Evolutionary conservation across 2,797 vertebrate genomes (phyloP).

Genomic region (Basileuterus tristriatus): DNA sequence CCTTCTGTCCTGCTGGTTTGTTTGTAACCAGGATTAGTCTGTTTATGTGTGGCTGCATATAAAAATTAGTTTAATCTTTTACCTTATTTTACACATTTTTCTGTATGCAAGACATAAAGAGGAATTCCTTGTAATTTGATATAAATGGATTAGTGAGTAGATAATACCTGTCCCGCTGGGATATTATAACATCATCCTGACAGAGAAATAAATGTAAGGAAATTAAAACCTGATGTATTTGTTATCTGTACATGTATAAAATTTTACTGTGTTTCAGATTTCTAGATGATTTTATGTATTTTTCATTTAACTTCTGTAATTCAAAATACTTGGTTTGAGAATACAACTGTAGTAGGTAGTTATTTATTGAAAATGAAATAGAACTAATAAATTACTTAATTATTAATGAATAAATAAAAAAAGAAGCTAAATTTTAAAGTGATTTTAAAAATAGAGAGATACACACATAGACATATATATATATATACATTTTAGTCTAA

Average conservation of each 20-base stretch:
- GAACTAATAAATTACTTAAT: not conserved
- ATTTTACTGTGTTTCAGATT: not conserved
- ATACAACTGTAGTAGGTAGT: not conserved
- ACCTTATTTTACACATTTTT: not conserved
- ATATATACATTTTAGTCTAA: not conserved
- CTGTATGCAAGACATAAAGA: not conserved
- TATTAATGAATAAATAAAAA: not conserved
- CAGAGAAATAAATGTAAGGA: not conserved
- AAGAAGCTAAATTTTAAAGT: not conserved
- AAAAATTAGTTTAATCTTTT: not conserved
- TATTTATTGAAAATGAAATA: not conserved
- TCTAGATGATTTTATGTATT: not conserved
- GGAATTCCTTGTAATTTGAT: not conserved
- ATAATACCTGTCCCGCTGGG: not conserved
- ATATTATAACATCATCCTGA: not conserved
- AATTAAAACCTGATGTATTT: not conserved
- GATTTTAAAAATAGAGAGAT: not conserved
- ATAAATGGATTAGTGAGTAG: not conserved
- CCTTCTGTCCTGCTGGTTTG: not conserved
- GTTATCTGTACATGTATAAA: not conserved
- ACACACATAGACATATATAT: not conserved
- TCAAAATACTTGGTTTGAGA: not conserved
- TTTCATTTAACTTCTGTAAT: not conserved
- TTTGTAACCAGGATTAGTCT: not conserved
- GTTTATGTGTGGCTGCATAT: not conserved